These are phyloP conservation scores for Caretta caretta DNA, from an alignment of 2,113 vertebrate genomes.

Conservation along the genomic window DNA sequence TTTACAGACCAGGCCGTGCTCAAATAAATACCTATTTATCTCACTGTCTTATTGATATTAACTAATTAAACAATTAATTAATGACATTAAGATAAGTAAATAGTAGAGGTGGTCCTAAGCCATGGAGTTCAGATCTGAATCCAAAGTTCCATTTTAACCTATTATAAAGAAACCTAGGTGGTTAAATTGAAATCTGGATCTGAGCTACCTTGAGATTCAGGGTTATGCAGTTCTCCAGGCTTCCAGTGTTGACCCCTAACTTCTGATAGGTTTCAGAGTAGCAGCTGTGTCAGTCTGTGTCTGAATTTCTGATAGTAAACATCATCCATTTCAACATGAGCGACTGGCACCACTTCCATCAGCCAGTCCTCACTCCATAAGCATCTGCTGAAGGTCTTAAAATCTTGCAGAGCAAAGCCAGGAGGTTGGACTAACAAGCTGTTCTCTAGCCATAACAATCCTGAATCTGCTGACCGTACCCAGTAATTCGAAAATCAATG, in stretches of 20 bases:
- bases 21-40: too few relatives aligned
- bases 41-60: neutral
- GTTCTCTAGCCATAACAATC: neutral
- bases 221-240: neutral
- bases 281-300: too few relatives aligned
- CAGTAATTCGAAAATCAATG: neutral
- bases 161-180: neutral
- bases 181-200: neutral
- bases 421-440: neutral
- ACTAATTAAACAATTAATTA: neutral
- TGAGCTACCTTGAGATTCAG: neutral
- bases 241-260: neutral
- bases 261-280: too few relatives aligned
- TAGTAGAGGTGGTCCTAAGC: neutral
- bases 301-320: neutral
- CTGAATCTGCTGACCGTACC: neutral
- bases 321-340: neutral
- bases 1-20: too few relatives aligned
- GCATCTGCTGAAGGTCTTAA: neutral
- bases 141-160: neutral
- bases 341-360: neutral
- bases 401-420: neutral
- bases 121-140: neutral
- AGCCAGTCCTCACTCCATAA: neutral
- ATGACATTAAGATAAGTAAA: neutral